Conservation (phyloP, 2,888 invertebrate genomes). For the Lepidocyrtinus sp. region DNA sequence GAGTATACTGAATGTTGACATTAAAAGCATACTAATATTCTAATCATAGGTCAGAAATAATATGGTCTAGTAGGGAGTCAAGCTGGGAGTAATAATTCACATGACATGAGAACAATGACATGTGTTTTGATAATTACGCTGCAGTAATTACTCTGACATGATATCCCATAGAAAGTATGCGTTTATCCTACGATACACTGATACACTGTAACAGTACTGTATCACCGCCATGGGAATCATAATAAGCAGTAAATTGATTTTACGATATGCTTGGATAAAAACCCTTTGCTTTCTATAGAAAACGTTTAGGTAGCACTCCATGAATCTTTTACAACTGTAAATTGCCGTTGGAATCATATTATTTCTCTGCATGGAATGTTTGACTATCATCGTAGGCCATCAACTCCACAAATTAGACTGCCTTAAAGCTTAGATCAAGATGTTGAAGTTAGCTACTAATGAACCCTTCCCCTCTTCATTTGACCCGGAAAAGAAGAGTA, state of each 20-base stretch:
- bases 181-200: neutral
- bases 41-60: too few species aligned
- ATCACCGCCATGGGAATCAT: neutral
- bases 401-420: neutral
- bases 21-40: too few species aligned
- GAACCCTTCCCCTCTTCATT: too few species aligned
- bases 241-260: neutral
- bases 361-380: neutral
- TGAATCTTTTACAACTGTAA: neutral
- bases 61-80: neutral
- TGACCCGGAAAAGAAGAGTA: too few species aligned
- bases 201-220: too few species aligned
- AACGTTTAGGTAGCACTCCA: neutral
- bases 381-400: neutral
- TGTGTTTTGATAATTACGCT: neutral
- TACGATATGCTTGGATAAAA: neutral
- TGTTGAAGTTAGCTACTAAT: too few species aligned
- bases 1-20: neutral
- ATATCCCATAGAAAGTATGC: neutral
- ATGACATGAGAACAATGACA: neutral
- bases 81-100: neutral
- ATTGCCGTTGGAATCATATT: neutral
- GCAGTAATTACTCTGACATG: neutral
- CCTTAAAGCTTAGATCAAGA: too few species aligned
- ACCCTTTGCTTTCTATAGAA: neutral